A percentile compares a stretch with the other conserved stretches of the same genome.
Evolutionary conservation across 2,888 invertebrate species (phyloP).

Genomic region (Lissonota sp.): DNA sequence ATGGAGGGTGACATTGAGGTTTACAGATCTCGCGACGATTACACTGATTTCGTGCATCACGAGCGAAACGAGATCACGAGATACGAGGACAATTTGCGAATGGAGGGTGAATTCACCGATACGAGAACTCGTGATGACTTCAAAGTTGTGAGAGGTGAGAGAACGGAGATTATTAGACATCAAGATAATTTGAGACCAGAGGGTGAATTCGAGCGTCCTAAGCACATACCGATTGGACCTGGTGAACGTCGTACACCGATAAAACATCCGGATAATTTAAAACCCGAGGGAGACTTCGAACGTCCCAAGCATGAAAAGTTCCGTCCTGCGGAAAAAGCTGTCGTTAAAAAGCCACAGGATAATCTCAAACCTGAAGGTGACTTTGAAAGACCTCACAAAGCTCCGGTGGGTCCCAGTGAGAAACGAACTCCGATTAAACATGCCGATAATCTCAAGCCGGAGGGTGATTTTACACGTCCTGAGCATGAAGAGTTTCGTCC

Average conservation of each 20-base stretch:
- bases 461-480: constrained; percentile 85
- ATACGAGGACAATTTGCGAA: constrained; percentile 85
- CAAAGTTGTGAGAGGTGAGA: constrained; percentile 84
- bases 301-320: too few species aligned
- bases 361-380: constrained; percentile 86
- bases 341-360: constrained; percentile 79
- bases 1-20: constrained; percentile 82
- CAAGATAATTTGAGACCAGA: constrained; percentile 87
- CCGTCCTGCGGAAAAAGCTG: constrained; percentile 76
- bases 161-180: constrained; percentile 81
- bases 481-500: constrained; percentile 68
- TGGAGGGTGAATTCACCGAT: constrained; percentile 87
- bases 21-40: constrained; percentile 65
- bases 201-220: constrained; percentile 81
- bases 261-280: constrained; percentile 76
- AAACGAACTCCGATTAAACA: constrained; percentile 79
- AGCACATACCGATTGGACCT: constrained; percentile 71
- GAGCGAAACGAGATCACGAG: constrained; percentile 83
- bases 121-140: constrained; percentile 86
- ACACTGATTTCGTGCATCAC: constrained; percentile 85
- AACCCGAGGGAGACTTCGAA: too few species aligned
- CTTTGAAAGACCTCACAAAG: constrained; percentile 84
- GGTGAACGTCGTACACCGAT: constrained; percentile 77
- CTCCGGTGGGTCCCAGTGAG: constrained; percentile 85
- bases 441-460: constrained; percentile 85